phyloP scores from a whole-genome alignment of 2,888 invertebrate genomes.

The Thelaira solivaga region DNA sequence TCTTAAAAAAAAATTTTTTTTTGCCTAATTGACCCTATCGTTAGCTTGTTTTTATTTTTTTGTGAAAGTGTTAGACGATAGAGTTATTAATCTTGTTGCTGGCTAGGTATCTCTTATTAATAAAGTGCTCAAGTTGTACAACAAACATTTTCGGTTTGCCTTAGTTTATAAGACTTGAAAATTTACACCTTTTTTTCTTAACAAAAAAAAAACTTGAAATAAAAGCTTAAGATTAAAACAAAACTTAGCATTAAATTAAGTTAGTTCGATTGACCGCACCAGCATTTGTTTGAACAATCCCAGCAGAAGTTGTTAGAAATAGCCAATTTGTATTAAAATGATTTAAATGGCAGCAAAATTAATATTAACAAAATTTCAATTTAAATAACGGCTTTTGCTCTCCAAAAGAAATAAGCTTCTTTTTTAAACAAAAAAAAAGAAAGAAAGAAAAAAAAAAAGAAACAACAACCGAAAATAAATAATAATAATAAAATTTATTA shows the following conservation, averaged over 20 bases:
- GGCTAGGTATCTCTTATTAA: slow-evolving; percentile 20
- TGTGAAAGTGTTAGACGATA: neutral
- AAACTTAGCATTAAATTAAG: neutral
- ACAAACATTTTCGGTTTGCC: slow-evolving; percentile 43
- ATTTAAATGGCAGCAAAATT: too few species aligned
- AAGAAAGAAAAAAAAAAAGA: too few species aligned
- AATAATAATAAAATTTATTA: too few species aligned
- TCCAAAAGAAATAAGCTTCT: too few species aligned
- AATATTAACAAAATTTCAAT: too few species aligned
- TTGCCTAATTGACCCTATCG: neutral
- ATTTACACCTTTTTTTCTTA: slow-evolving; percentile 25
- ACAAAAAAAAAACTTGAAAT: neutral
- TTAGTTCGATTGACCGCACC: neutral
- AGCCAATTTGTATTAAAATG: too few species aligned
- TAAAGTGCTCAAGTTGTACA: slow-evolving; percentile 38
- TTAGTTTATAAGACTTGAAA: slow-evolving; percentile 17
- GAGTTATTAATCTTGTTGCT: slow-evolving; percentile 14
- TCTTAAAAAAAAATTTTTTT: too few species aligned
- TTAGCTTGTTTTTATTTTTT: neutral
- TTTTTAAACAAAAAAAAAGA: too few species aligned
- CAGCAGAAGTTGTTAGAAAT: too few species aligned
- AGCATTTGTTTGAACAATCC: too few species aligned
- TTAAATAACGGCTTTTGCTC: neutral
- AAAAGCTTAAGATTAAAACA: neutral
- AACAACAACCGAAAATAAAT: too few species aligned